A percentile compares a stretch with the other conserved stretches of the same genome.
phyloP scores from a whole-genome alignment of 2,797 vertebrate genomes.

The Crotalus adamanteus region DNA sequence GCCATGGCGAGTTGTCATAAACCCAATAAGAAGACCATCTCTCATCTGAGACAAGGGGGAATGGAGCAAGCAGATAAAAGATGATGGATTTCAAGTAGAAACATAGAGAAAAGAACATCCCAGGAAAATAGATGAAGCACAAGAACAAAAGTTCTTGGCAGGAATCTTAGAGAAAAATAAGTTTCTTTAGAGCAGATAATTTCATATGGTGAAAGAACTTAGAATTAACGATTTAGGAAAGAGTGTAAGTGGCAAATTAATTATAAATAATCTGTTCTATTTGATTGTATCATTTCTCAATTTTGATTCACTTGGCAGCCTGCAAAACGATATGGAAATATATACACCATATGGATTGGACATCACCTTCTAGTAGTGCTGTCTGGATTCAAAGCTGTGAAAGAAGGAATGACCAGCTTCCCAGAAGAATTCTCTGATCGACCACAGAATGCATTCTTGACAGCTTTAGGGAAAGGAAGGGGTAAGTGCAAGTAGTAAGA shows the following conservation, averaged over 20 bases:
- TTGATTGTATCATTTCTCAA: not conserved
- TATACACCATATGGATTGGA: not conserved
- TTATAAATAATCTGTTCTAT: no score
- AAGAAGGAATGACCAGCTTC: not conserved
- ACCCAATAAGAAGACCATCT: no score
- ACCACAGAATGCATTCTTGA: not conserved
- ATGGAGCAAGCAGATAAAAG: no score
- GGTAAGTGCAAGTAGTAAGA: not conserved
- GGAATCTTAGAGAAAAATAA: not conserved
- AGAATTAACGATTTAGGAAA: no score
- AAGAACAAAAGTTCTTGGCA: not conserved
- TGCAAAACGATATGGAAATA: slow-evolving; percentile 7
- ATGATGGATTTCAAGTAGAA: not conserved
- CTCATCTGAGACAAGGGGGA: not conserved
- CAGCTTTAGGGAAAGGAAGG: not conserved
- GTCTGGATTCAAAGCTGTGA: slow-evolving; percentile 4
- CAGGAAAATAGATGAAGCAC: not conserved
- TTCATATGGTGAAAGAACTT: not conserved
- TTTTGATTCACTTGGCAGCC: not conserved
- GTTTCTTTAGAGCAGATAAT: not conserved
- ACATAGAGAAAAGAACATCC: not conserved
- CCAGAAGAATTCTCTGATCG: not conserved
- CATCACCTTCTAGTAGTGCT: not conserved
- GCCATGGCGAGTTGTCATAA: no score
- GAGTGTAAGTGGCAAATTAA: not conserved